Conservation (phyloP, 2,888 invertebrate species). For the Caenorhabditis uteleia region DNA sequence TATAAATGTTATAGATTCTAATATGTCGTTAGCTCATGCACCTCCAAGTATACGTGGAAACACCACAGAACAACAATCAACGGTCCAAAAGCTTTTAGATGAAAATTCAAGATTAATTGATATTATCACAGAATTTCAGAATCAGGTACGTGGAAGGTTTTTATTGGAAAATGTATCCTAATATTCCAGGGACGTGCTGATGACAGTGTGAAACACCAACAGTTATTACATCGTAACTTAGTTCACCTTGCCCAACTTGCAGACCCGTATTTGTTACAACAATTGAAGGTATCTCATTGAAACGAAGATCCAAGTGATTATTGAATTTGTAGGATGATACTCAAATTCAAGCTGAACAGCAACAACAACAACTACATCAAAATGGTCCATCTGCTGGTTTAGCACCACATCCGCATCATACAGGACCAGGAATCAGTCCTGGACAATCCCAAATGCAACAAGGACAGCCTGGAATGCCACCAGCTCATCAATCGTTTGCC, state of each 20-base stretch:
- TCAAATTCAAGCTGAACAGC: conserved; percentile 23
- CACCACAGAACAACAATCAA: conserved; percentile 44
- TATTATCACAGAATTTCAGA: conserved; percentile 94
- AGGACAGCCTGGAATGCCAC: too few species aligned
- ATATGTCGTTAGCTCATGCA: conserved; percentile 49
- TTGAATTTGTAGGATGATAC: neutral
- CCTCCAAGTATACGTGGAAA: conserved; percentile 23
- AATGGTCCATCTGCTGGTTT: neutral
- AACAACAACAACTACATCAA: conserved; percentile 4
- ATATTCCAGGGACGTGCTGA: conserved; percentile 42
- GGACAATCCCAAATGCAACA: too few species aligned
- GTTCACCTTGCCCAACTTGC: conserved; percentile 94
- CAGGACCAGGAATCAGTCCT: too few species aligned
- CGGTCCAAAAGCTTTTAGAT: conserved; percentile 78
- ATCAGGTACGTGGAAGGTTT: conserved; percentile 63
- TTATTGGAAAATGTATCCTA: neutral
- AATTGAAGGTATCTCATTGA: conserved; percentile 23
- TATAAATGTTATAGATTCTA: too few species aligned
- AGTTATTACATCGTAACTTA: conserved; percentile 90
- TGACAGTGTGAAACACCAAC: conserved; percentile 78
- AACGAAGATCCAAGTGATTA: neutral
- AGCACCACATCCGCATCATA: neutral
- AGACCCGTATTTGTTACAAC: conserved; percentile 73
- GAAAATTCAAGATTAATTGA: conserved; percentile 96
- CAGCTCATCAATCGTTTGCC: too few species aligned